A percentile compares a stretch with the other conserved stretches of the same genome.
Conservation (phyloP, 2,113 vertebrate genomes). For the Percopsis transmontana region DNA sequence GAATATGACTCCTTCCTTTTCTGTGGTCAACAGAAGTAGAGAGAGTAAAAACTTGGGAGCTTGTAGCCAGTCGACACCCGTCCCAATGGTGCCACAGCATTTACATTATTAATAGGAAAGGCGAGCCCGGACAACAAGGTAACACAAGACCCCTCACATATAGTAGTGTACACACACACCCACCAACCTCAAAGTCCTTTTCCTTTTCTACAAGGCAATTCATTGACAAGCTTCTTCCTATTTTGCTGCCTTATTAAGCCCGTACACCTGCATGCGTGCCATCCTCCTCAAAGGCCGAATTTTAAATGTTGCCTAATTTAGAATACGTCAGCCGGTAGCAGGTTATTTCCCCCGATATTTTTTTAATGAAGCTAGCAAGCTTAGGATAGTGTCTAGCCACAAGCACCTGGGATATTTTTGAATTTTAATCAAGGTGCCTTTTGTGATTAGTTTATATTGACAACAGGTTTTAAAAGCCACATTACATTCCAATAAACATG, state of each 20-base stretch:
- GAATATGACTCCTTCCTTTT: background rate
- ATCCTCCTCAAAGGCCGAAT: constrained; percentile 11
- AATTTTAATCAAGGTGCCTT: no score
- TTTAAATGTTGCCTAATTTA: background rate
- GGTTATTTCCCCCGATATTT: background rate
- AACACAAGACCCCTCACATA: constrained; percentile 48
- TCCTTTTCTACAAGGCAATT: constrained; percentile 11
- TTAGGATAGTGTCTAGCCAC: background rate
- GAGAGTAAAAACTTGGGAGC: constrained; percentile 13
- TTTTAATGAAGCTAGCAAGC: no score
- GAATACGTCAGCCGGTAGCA: constrained; percentile 14
- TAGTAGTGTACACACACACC: background rate
- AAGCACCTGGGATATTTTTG: background rate
- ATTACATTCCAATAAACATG: background rate
- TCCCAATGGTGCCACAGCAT: constrained; percentile 19
- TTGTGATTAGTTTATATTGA: no score
- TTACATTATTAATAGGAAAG: constrained; percentile 63
- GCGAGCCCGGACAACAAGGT: constrained; percentile 36
- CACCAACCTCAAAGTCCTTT: background rate
- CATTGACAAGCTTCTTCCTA: constrained; percentile 8
- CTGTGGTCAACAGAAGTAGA: background rate
- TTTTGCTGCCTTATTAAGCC: constrained; percentile 6
- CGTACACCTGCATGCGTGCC: background rate
- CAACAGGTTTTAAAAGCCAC: no score
- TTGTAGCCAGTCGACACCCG: constrained; percentile 5